These are phyloP conservation scores for Pedicia rivosa DNA, from an alignment of 2,888 invertebrate genomes.

Conservation along the genomic window DNA sequence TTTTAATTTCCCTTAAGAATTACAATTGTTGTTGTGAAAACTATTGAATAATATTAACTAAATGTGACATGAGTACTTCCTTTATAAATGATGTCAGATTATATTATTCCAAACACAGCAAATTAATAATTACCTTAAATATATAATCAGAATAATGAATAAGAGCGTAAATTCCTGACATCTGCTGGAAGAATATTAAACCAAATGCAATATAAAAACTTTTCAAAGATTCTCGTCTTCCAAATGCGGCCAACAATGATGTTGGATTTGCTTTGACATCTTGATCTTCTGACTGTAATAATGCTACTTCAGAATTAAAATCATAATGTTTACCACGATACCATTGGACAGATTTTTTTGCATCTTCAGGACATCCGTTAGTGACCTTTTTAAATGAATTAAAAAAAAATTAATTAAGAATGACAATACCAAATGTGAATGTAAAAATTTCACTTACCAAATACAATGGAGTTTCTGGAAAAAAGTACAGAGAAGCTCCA, in stretches of 20 bases:
- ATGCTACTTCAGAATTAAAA: slow-evolving; percentile 44
- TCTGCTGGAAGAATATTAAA: slow-evolving; percentile 69
- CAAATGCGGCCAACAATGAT: slow-evolving; percentile 39
- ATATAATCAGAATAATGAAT: slow-evolving; percentile 56
- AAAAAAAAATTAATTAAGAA: background rate
- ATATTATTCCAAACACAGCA: background rate
- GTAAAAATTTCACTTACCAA: slow-evolving; percentile 26
- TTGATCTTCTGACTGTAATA: slow-evolving; percentile 39
- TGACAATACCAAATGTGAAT: background rate
- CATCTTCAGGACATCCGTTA: slow-evolving; percentile 46
- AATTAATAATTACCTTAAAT: slow-evolving; percentile 37
- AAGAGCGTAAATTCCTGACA: slow-evolving; percentile 59
- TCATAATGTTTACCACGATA: slow-evolving; percentile 60
- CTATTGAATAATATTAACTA: too few relatives aligned
- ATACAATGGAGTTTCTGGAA: slow-evolving; percentile 66
- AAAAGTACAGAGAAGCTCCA: slow-evolving; percentile 46
- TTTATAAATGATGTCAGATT: too few relatives aligned
- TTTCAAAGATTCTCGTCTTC: slow-evolving; percentile 41
- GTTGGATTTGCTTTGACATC: slow-evolving; percentile 34
- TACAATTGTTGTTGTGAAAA: too few relatives aligned
- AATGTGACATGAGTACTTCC: too few relatives aligned
- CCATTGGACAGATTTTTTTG: slow-evolving; percentile 48
- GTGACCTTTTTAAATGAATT: slow-evolving; percentile 17
- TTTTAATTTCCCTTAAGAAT: too few relatives aligned
- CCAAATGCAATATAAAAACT: slow-evolving; percentile 49